Evolutionary conservation across 2,888 invertebrate species (phyloP).

Genomic region (Dasysyrphus tricinctus): DNA sequence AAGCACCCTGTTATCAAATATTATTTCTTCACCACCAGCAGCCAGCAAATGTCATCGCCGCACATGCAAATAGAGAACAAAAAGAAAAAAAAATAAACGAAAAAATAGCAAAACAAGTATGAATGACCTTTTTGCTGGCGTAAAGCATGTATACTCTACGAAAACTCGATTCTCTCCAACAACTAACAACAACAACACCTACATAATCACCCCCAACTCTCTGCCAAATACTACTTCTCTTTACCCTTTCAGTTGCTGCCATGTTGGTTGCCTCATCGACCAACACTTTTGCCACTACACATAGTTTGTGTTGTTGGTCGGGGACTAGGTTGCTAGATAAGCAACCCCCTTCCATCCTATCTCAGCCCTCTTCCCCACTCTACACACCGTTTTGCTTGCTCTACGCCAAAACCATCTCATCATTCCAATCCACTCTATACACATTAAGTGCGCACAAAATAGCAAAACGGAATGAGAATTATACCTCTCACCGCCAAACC

Average conservation of each 20-base stretch:
- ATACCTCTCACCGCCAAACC: slow-evolving; percentile 23
- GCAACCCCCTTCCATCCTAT: slow-evolving; percentile 12
- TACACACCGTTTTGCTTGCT: background rate
- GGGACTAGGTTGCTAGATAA: slow-evolving; percentile 66
- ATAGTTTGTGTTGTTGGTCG: slow-evolving; percentile 44
- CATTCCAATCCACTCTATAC: slow-evolving; percentile 69
- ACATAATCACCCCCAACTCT: slow-evolving; percentile 48
- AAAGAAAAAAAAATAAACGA: slow-evolving; percentile 26
- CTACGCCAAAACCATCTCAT: slow-evolving; percentile 55
- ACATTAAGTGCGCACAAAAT: slow-evolving; percentile 68
- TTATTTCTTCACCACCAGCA: slow-evolving; percentile 40
- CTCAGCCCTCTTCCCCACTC: background rate
- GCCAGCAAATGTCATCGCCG: slow-evolving; percentile 63
- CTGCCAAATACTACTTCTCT: slow-evolving; percentile 42
- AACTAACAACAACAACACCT: slow-evolving; percentile 33
- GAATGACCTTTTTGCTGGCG: slow-evolving; percentile 75
- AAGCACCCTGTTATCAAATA: slow-evolving; percentile 64
- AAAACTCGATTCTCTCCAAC: slow-evolving; percentile 72
- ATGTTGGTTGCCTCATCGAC: slow-evolving; percentile 22
- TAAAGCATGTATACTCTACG: slow-evolving; percentile 54
- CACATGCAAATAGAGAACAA: slow-evolving; percentile 67
- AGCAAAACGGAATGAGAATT: slow-evolving; percentile 68
- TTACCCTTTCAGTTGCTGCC: background rate
- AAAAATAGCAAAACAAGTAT: slow-evolving; percentile 68
- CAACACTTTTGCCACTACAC: slow-evolving; percentile 60